A percentile compares a stretch with the other conserved stretches of the same genome.
Conservation (phyloP, 1,140 invertebrate genomes). For the Cephus cinctus region DNA sequence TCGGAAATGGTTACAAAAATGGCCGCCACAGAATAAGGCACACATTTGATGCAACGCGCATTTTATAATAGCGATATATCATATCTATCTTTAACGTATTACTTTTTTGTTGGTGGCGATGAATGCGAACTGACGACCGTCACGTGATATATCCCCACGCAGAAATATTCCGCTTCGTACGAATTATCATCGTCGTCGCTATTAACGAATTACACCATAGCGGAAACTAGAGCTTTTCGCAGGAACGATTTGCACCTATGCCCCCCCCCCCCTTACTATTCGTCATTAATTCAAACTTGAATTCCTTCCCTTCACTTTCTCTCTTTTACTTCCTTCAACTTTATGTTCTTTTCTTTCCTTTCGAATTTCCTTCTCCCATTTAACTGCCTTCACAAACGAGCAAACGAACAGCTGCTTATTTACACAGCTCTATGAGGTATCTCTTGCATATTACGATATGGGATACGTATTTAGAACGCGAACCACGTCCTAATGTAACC, state of each 20-base stretch:
- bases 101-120: constrained; percentile 23
- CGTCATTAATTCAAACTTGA: too few relatives aligned
- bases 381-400: too few relatives aligned
- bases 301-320: constrained; percentile 3
- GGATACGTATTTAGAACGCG: constrained; percentile 25
- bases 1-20: constrained; percentile 51
- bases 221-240: too few relatives aligned
- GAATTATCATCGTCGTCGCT: too few relatives aligned
- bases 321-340: constrained; percentile 2
- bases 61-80: constrained; percentile 42
- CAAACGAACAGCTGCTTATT: too few relatives aligned
- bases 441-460: constrained; percentile 44
- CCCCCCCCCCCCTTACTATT: too few relatives aligned
- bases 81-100: constrained; percentile 8
- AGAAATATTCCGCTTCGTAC: too few relatives aligned
- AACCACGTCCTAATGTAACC: constrained; percentile 23
- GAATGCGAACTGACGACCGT: too few relatives aligned
- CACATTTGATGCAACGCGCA: constrained; percentile 55
- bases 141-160: too few relatives aligned
- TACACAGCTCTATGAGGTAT: constrained; percentile 45
- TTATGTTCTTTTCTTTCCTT: not conserved
- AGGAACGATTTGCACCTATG: too few relatives aligned
- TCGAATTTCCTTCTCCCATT: not conserved
- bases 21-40: constrained; percentile 56
- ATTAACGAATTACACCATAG: too few relatives aligned